Percentiles rank a stretch among this genome's conserved stretches.
phyloP scores from a whole-genome alignment of 1,140 invertebrate genomes.

The Atta texana region DNA sequence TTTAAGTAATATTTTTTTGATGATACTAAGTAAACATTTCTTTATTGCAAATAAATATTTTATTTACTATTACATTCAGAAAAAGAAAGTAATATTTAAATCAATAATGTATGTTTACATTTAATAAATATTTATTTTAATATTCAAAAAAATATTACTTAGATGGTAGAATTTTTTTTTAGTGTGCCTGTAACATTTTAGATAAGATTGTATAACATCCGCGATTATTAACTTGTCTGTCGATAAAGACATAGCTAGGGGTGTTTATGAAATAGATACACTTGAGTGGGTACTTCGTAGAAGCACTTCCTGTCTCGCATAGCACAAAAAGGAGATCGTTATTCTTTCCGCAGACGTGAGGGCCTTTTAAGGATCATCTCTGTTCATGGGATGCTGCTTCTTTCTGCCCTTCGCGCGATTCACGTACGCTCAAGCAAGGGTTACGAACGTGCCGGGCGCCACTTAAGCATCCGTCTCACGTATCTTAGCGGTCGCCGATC shows the following conservation, averaged over 20 bases:
- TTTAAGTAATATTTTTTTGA: too few species aligned
- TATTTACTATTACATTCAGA: too few species aligned
- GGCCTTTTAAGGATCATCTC: slow-evolving; percentile 68
- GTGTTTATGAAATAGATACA: slow-evolving; percentile 33
- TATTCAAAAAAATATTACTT: too few species aligned
- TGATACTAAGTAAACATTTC: too few species aligned
- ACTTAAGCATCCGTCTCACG: slow-evolving; percentile 75
- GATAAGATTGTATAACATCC: too few species aligned
- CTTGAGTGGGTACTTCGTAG: slow-evolving; percentile 24
- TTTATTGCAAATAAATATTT: too few species aligned
- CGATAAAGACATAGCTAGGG: neutral
- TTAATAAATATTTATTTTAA: too few species aligned
- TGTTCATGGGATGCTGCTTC: slow-evolving; percentile 38
- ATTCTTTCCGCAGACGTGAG: slow-evolving; percentile 69
- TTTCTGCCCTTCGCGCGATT: slow-evolving; percentile 46
- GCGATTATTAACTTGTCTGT: neutral
- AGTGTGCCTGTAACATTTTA: too few species aligned
- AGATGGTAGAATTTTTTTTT: too few species aligned
- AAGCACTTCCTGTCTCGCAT: slow-evolving; percentile 52
- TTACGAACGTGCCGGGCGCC: slow-evolving; percentile 49
- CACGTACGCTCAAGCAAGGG: slow-evolving; percentile 20
- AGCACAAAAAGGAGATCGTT: slow-evolving; percentile 64
- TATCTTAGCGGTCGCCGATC: slow-evolving; percentile 73
- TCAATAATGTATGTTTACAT: too few species aligned
- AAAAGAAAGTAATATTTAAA: too few species aligned